A percentile compares a stretch with the other conserved stretches of the same genome.
These are phyloP conservation scores for Pandemis corylana DNA, from an alignment of 2,888 invertebrate species.

Conservation along the genomic window DNA sequence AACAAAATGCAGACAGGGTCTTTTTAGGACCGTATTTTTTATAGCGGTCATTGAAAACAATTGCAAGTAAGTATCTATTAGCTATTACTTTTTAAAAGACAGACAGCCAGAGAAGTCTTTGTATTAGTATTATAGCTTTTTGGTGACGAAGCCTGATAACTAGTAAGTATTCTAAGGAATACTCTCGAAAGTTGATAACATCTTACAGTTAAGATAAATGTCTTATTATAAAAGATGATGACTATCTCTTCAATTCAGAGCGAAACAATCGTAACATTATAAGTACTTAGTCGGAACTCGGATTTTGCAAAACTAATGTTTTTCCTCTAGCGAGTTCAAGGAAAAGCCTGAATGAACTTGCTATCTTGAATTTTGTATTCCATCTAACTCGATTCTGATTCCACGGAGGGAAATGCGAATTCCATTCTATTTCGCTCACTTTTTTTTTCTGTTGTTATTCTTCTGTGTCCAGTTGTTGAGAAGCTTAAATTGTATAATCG, in stretches of 20 bases:
- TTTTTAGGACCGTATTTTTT: too few relatives aligned
- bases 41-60: too few relatives aligned
- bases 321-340: conserved; percentile 12
- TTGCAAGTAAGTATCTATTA: too few relatives aligned
- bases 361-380: conserved; percentile 36
- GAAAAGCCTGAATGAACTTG: conserved; percentile 28
- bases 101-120: too few relatives aligned
- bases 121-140: too few relatives aligned
- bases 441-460: conserved; percentile 15
- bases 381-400: conserved; percentile 35
- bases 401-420: conserved; percentile 29
- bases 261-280: neutral
- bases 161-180: too few relatives aligned
- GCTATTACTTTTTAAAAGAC: too few relatives aligned
- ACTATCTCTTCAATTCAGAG: neutral
- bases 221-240: too few relatives aligned
- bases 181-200: too few relatives aligned
- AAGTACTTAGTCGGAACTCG: conserved; percentile 1
- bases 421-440: conserved; percentile 19
- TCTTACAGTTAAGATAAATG: too few relatives aligned
- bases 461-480: neutral
- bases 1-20: too few relatives aligned
- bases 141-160: too few relatives aligned
- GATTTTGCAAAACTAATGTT: conserved; percentile 25
- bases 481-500: neutral